phyloP scores from a whole-genome alignment of 2,113 vertebrate genomes.

The Oxyura jamaicensis region DNA sequence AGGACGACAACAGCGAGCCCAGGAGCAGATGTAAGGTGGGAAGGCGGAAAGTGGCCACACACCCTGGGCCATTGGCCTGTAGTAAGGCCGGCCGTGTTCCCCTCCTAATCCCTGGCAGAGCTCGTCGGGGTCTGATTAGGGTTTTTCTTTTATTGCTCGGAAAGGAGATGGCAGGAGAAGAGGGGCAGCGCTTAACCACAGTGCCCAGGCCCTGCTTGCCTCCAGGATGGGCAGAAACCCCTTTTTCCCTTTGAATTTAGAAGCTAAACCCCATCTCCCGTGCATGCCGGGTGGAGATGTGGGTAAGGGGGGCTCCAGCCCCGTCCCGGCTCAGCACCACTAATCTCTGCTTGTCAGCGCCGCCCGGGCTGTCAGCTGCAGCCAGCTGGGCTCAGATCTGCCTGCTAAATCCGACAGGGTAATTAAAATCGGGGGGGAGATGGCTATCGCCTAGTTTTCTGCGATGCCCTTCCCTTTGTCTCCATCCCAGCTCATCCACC shows the following conservation, averaged over 20 bases:
- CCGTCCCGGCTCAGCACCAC: background rate
- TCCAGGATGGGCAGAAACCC: fast-evolving
- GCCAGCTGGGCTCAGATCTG: background rate
- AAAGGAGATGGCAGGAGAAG: background rate
- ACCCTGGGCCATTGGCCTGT: background rate
- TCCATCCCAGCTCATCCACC: background rate
- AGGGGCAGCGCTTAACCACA: fast-evolving
- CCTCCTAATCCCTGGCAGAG: background rate
- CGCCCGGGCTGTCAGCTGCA: background rate
- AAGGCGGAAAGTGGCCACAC: background rate
- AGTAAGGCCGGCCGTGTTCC: background rate
- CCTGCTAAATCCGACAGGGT: conserved; percentile 19
- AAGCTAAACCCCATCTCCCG: background rate
- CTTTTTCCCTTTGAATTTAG: fast-evolving
- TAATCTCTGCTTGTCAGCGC: background rate
- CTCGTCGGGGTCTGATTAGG: fast-evolving
- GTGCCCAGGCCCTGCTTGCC: background rate
- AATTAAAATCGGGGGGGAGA: background rate
- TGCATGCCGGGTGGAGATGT: fast-evolving
- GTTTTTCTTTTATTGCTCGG: fast-evolving
- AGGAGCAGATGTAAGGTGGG: background rate
- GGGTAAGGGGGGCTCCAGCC: background rate
- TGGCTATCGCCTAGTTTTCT: background rate
- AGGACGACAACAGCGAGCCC: background rate
- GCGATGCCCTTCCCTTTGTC: background rate